Evolutionary conservation across 2,888 invertebrate genomes (phyloP).

Genomic region (Griposia aprilina): DNA sequence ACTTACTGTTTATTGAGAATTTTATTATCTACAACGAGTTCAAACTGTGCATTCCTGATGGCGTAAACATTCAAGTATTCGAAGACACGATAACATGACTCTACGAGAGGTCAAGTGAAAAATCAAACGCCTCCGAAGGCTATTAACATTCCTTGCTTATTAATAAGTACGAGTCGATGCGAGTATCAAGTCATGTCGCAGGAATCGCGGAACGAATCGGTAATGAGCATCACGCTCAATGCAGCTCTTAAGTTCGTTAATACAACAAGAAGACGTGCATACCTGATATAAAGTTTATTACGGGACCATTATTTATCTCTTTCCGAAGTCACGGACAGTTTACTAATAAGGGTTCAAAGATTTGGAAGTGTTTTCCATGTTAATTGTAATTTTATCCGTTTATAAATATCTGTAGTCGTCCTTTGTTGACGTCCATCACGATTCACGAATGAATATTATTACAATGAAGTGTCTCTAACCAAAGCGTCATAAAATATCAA

Average conservation of each 20-base stretch:
- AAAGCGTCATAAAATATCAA: slow-evolving; percentile 57
- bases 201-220: slow-evolving; percentile 76
- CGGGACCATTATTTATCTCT: slow-evolving; percentile 13
- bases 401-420: slow-evolving; percentile 31
- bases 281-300: slow-evolving; percentile 28
- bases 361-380: slow-evolving; percentile 17
- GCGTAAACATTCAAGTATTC: slow-evolving; percentile 75
- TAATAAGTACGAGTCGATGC: slow-evolving; percentile 73
- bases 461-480: slow-evolving; percentile 51
- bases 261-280: slow-evolving; percentile 33
- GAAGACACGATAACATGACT: slow-evolving; percentile 74
- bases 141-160: slow-evolving; percentile 81
- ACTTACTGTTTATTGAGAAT: slow-evolving; percentile 76
- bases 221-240: slow-evolving; percentile 63
- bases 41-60: slow-evolving; percentile 72
- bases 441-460: slow-evolving; percentile 48
- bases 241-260: slow-evolving; percentile 49
- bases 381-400: slow-evolving; percentile 17
- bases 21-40: slow-evolving; percentile 77
- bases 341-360: slow-evolving; percentile 13
- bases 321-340: slow-evolving; percentile 12
- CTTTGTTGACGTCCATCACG: slow-evolving; percentile 48
- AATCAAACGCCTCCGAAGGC: slow-evolving; percentile 77
- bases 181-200: slow-evolving; percentile 72
- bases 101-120: slow-evolving; percentile 79